Evolutionary conservation across 2,113 vertebrate genomes (phyloP).

Genomic region (Paradisaea rubra): DNA sequence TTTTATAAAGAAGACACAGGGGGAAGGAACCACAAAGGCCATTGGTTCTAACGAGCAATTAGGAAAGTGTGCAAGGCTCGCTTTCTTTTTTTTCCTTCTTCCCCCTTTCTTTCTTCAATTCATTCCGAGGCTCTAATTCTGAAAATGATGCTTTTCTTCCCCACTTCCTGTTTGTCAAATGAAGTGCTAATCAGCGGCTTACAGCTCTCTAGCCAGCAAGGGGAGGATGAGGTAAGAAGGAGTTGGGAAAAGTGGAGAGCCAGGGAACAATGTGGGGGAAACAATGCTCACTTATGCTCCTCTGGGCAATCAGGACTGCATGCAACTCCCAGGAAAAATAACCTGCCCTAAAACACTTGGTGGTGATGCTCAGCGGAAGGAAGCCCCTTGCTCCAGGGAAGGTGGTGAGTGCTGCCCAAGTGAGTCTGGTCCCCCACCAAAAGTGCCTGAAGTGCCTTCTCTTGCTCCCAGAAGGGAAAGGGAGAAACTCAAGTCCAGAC

Average conservation of each 20-base stretch:
- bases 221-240: constrained; percentile 61
- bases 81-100: constrained; percentile 58
- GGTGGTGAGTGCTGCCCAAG: background rate
- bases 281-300: constrained; percentile 61
- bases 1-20: constrained; percentile 68
- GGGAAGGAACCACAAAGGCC: constrained; percentile 62
- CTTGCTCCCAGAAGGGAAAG: background rate
- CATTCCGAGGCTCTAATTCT: constrained; percentile 62
- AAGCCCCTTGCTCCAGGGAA: background rate
- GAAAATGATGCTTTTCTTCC: constrained; percentile 69
- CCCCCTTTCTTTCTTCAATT: constrained; percentile 66
- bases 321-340: constrained; percentile 29
- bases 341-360: background rate
- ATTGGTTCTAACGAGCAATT: constrained; percentile 74
- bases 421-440: rapidly evolving
- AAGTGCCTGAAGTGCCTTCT: background rate
- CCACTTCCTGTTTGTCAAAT: constrained; percentile 71
- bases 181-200: constrained; percentile 68
- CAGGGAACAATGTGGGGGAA: constrained; percentile 31
- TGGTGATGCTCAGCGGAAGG: background rate
- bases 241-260: constrained; percentile 54
- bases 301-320: background rate
- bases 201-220: constrained; percentile 49
- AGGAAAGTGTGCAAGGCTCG: constrained; percentile 65
- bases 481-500: background rate